Conservation (phyloP, 1,140 invertebrate species). For the Maconellicoccus hirsutus region DNA sequence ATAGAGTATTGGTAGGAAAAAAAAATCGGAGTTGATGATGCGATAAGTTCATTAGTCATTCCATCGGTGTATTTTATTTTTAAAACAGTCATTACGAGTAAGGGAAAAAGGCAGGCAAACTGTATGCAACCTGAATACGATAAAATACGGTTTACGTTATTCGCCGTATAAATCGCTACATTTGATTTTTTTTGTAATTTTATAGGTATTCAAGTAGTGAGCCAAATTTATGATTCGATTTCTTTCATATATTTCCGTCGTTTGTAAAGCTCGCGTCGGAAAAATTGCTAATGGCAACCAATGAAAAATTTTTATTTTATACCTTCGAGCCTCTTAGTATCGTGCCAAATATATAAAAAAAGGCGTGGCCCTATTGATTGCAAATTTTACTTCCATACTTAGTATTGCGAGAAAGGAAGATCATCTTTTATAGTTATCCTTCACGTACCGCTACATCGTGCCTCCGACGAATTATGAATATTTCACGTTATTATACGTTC, state of each 20-base stretch:
- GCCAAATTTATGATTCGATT: background rate
- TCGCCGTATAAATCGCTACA: background rate
- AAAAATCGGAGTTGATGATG: background rate
- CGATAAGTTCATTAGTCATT: conserved; percentile 7
- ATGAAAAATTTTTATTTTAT: background rate
- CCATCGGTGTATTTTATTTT: background rate
- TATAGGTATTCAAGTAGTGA: background rate
- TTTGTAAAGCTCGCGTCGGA: background rate
- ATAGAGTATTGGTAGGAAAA: no score
- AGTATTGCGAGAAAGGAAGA: background rate
- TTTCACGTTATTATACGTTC: conserved; percentile 9
- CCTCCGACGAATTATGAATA: background rate
- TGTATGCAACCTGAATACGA: conserved; percentile 3
- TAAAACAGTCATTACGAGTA: background rate
- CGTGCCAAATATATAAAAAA: conserved; percentile 1
- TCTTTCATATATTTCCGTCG: background rate
- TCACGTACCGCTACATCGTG: background rate
- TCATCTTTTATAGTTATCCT: background rate
- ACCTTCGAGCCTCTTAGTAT: background rate
- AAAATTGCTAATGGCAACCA: background rate
- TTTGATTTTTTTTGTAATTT: background rate
- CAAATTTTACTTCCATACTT: background rate
- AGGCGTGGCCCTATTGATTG: background rate
- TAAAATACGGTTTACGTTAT: background rate
- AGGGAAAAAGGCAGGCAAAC: background rate